Base-by-base conservation (phyloP, 30 jellyfish, hydroid and myxozoan genomes). In the Nemopilema nomurai region DNA sequence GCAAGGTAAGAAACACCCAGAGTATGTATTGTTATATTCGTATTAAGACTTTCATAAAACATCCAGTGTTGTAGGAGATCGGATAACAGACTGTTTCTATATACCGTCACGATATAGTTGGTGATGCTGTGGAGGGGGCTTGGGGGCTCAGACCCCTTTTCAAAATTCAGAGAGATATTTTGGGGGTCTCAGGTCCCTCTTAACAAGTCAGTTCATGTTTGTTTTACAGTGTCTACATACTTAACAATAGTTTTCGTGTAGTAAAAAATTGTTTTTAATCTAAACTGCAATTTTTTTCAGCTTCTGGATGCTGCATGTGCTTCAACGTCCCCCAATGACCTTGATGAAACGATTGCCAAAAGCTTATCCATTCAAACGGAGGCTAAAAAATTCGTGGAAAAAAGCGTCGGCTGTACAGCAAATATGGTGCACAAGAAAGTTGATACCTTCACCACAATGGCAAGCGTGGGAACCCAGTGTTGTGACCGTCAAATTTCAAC, bases 341-440 rank as follows among this genome's bases (percentile, higher is more conserved):
- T 71, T 33, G 81, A 53, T 19, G 88, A 53, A 62, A 75, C 88
- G 28, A 25, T 30, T n/a, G 57, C 32, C 49, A 78, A 78, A 65
- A 29, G 4, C 32, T 25, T 76, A 20, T 78, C 79, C 78, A 78
- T 78, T 62, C 79, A 78, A 52, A 76, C 86, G 25, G 86, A 76
- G 51, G 18, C 25, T 49, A 76, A 49, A 76, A 50, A 23, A 17
- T 29, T 53, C 8, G 1, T 49, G 62, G 84, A 74, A 16, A 32
- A 49, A 30, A 18, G 65, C 31, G 84, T 31, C 33, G 84, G 71
- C 8, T 33, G 62, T 49, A 51, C 50, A 74, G 31, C 41, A 16
- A 25, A 26, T 8, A 20, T 19, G 28, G 52, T 18, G 24, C 29
- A 41, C 74, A 78, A 78, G 30, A 53, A 63, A 25, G 69, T 65